Evolutionary conservation across 1,140 invertebrate genomes (phyloP).

Genomic region (Scaptodrosophila lebanonensis): DNA sequence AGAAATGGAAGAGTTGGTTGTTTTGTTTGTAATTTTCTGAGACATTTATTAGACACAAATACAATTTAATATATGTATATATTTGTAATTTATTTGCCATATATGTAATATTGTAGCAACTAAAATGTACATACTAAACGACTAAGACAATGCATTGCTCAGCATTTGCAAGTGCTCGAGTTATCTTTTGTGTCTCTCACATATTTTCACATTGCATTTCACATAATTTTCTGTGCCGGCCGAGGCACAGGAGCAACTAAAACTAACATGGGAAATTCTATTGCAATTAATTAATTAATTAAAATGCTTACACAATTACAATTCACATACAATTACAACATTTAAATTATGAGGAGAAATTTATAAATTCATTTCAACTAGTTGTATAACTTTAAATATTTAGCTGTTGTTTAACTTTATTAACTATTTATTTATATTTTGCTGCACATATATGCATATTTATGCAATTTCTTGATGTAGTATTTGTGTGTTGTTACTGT

Average conservation of each 20-base stretch:
- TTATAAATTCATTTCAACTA: conserved; percentile 72
- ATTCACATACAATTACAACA: conserved; percentile 53
- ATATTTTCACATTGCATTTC: too few relatives aligned
- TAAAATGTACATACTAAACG: conserved; percentile 72
- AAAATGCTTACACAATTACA: conserved; percentile 15
- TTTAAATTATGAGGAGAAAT: conserved; percentile 72
- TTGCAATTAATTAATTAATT: conserved; percentile 38
- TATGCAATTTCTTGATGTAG: too few relatives aligned
- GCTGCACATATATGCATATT: too few relatives aligned
- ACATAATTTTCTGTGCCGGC: not conserved
- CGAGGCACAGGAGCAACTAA: conserved; percentile 52
- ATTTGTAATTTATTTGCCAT: conserved; percentile 47
- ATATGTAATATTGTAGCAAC: conserved; percentile 61
- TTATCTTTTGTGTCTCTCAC: not conserved
- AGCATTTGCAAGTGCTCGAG: conserved; percentile 32
- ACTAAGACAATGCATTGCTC: conserved; percentile 59
- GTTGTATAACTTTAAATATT: conserved; percentile 28
- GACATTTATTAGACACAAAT: conserved; percentile 75
- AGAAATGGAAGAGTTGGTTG: too few relatives aligned
- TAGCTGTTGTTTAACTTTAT: too few relatives aligned
- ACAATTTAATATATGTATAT: conserved; percentile 49
- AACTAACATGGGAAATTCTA: conserved; percentile 54
- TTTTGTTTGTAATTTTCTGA: conserved; percentile 54
- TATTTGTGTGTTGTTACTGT: too few relatives aligned
- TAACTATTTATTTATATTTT: too few relatives aligned